Base-by-base conservation (phyloP, 2,888 invertebrate genomes). In the Apeira syringaria region DNA sequence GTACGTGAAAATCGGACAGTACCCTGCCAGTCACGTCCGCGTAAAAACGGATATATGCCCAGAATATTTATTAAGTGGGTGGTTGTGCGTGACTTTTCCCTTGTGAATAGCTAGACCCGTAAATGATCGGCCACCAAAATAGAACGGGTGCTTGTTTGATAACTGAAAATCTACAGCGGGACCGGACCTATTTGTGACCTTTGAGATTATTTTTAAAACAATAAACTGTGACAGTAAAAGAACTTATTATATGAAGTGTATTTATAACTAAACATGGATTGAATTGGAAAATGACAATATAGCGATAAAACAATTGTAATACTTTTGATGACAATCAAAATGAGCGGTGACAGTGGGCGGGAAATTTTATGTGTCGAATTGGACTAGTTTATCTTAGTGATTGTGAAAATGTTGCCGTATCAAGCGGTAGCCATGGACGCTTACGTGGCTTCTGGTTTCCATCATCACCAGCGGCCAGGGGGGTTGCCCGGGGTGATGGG, bases 401-500 rank as follows among this genome's bases (percentile, higher is more conserved):
- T 57, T 64, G 82, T 83, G 81, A 83, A 49, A 61, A 96, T 96
- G 96, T 92, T 96, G 92, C 96, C 96, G 72, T 96, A 96, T 88
- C 96, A 96, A 91, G 94, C 94, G 61, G 95, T 96, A 74, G 95
- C 97, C 74, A 96, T 97, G 96, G 94, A 94, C 92, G 44, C 44
- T 28, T 94, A 94, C 85, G 94, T 89, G 79, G 88, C 88, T 56
- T 89, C 89, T 59, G 88, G 89, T 59, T 90, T 89, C 61, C 90
- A 90, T 59, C 90, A 86, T 59, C 86, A 90, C 74, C 90, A 87
- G 80, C 79, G 84, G 72, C 86, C 84, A 34, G 85, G 86, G 46
- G 91, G 92, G 58, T 74, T 89, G 69, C 88, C 90, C 40, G 90
- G 89, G 60, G 88, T 89, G 64, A 86, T 92, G 84, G 92, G 92